Conservation (phyloP, 2,888 invertebrate genomes). For the Agrilus mali region DNA sequence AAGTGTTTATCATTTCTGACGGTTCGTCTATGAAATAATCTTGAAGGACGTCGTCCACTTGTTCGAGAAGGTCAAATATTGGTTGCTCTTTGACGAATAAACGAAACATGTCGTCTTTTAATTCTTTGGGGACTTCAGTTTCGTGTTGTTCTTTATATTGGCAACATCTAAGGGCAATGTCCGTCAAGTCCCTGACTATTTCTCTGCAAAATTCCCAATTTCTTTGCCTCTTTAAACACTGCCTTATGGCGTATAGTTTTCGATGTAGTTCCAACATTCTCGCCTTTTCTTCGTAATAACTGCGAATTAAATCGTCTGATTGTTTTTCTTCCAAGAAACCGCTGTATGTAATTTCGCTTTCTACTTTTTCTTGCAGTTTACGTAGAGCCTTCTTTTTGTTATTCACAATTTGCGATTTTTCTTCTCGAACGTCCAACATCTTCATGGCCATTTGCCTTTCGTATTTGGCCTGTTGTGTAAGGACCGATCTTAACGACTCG, state of each 20-base stretch:
- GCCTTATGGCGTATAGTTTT: constrained; percentile 41
- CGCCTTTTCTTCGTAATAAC: constrained; percentile 34
- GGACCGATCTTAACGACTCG: constrained; percentile 39
- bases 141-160: constrained; percentile 36
- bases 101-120: constrained; percentile 43
- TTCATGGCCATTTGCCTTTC: constrained; percentile 54
- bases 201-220: constrained; percentile 40
- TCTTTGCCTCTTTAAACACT: constrained; percentile 36
- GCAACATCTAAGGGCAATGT: constrained; percentile 40
- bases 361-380: constrained; percentile 38
- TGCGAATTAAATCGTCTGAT: constrained; percentile 18
- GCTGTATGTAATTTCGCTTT: constrained; percentile 33
- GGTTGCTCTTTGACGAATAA: constrained; percentile 43
- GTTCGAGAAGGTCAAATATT: constrained; percentile 38
- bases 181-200: constrained; percentile 41
- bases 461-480: constrained; percentile 47
- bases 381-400: constrained; percentile 41
- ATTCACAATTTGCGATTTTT: constrained; percentile 41
- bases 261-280: constrained; percentile 40
- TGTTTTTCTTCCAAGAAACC: constrained; percentile 12
- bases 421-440: constrained; percentile 47
- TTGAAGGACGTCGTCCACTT: constrained; percentile 29
- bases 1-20: constrained; percentile 33
- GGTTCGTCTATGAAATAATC: constrained; percentile 29
- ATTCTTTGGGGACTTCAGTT: constrained; percentile 34